A percentile compares a stretch with the other conserved stretches of the same genome.
Conservation (phyloP, 2,797 vertebrate species). For the Setipinna tenuifilis region DNA sequence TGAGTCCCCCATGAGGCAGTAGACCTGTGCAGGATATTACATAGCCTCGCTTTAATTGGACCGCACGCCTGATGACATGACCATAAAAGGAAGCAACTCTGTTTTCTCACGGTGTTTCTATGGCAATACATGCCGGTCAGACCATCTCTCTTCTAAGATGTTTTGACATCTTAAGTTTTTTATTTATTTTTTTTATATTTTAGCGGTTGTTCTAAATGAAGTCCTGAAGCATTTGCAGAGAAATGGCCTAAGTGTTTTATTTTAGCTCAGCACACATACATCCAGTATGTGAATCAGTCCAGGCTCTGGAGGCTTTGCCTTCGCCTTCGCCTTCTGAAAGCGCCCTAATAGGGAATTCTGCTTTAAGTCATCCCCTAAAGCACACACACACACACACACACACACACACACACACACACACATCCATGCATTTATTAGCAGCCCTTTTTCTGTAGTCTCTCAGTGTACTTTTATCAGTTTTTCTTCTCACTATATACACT, state of each 20-base stretch:
- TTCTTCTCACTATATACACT: too few species aligned
- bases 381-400: too few species aligned
- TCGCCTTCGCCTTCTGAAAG: background rate
- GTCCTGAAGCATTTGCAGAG: background rate
- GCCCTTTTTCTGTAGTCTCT: too few species aligned
- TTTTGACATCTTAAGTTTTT: constrained; percentile 8
- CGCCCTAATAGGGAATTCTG: background rate
- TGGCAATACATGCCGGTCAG: background rate
- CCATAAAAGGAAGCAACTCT: constrained; percentile 1
- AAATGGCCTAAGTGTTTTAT: background rate
- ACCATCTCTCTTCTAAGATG: constrained; percentile 11
- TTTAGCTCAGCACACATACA: background rate
- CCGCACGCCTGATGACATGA: background rate
- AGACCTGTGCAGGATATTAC: background rate
- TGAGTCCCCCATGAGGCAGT: background rate
- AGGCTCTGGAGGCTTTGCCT: background rate
- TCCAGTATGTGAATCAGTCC: background rate
- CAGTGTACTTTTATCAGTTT: too few species aligned
- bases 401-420: constrained; percentile 8
- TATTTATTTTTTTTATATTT: background rate
- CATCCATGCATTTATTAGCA: too few species aligned
- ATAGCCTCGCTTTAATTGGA: constrained; percentile 8
- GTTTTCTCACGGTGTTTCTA: background rate
- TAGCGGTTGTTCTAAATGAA: background rate
- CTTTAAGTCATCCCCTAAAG: background rate